Conservation (phyloP, 2,888 invertebrate species). For the Julus scanicus region DNA sequence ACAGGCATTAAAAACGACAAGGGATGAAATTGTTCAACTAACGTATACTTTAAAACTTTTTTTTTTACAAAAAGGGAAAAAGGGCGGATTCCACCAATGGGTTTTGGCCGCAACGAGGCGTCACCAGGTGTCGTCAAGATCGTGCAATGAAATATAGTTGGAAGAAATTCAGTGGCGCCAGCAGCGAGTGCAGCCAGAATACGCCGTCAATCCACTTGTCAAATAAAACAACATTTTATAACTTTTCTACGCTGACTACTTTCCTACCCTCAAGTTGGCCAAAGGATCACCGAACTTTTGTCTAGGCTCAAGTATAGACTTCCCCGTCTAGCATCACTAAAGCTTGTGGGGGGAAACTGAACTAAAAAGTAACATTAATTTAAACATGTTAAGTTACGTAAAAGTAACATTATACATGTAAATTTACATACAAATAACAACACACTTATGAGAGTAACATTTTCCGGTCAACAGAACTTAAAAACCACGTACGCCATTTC, state of each 20-base stretch:
- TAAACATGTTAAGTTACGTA: no score
- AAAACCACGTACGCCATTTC: no score
- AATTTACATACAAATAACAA: no score
- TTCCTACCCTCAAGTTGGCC: conserved; percentile 10
- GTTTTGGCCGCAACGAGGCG: not conserved
- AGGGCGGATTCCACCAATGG: not conserved
- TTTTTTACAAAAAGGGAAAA: not conserved
- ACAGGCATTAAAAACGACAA: not conserved
- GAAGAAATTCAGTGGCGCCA: conserved; percentile 41
- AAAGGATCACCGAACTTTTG: conserved; percentile 9
- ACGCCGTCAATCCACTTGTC: not conserved
- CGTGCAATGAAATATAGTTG: conserved; percentile 20
- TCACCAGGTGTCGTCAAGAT: not conserved
- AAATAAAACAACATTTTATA: conserved; percentile 49
- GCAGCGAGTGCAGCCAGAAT: not conserved
- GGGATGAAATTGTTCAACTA: not conserved
- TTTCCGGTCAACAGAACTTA: no score
- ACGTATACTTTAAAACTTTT: not conserved
- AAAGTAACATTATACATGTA: no score
- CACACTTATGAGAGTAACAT: no score
- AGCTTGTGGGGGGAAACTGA: no score
- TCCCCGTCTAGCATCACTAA: not conserved
- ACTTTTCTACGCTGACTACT: conserved; percentile 30
- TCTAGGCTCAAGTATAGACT: not conserved
- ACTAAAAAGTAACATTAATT: no score